Percentiles rank a stretch among this genome's conserved stretches.
phyloP scores from a whole-genome alignment of 1,140 invertebrate species.

The Nomia melanderi region DNA sequence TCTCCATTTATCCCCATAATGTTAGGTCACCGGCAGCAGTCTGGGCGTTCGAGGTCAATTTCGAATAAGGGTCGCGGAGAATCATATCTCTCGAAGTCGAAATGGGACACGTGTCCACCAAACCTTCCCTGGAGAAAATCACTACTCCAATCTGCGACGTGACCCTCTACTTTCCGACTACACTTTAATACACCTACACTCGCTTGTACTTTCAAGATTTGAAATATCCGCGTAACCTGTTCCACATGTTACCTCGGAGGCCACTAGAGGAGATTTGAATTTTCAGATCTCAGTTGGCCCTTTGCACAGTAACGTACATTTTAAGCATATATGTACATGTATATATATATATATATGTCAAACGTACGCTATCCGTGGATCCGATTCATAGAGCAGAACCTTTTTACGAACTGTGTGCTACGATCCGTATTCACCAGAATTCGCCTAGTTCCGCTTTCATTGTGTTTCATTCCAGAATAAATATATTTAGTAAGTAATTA shows the following conservation, averaged over 20 bases:
- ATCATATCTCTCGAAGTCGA: slow-evolving; percentile 14
- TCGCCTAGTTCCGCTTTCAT: too few relatives aligned
- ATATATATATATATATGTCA: too few relatives aligned
- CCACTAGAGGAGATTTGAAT: slow-evolving; percentile 8
- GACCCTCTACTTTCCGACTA: slow-evolving; percentile 25
- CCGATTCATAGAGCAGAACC: neutral
- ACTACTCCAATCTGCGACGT: slow-evolving; percentile 41
- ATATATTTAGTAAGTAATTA: too few relatives aligned
- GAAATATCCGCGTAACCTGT: slow-evolving; percentile 32
- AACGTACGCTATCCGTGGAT: neutral
- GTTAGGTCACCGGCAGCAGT: neutral
- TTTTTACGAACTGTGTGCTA: neutral
- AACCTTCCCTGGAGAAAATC: slow-evolving; percentile 36
- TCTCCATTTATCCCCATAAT: neutral
- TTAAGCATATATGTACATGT: too few relatives aligned
- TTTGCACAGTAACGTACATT: neutral
- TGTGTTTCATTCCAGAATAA: too few relatives aligned
- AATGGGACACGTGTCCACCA: slow-evolving; percentile 42
- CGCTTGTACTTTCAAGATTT: slow-evolving; percentile 28
- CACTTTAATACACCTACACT: slow-evolving; percentile 38
- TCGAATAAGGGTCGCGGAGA: neutral
- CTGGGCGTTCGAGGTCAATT: slow-evolving; percentile 4
- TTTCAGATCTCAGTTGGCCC: slow-evolving; percentile 1
- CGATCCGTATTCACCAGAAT: too few relatives aligned
- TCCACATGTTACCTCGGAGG: neutral